Base-by-base conservation (phyloP, 2,888 invertebrate genomes). In the Laothoe populi region DNA sequence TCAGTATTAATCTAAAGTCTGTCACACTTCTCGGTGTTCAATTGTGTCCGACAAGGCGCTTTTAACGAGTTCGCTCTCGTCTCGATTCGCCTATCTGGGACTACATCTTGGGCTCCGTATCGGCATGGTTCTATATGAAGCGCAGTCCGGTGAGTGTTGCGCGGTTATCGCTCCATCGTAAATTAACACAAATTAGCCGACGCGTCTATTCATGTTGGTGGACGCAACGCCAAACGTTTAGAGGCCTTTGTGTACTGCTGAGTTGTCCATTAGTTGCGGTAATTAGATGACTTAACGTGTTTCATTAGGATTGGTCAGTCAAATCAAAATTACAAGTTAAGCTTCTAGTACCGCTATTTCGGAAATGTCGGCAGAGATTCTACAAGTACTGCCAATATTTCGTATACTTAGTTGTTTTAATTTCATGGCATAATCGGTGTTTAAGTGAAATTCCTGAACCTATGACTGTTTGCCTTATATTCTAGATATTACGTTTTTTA, bases 151-250 rank as follows among this genome's bases (percentile, higher is more conserved):
- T 63, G 65, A 64, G 60, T 65, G 49, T 65, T 68, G 68, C 68
- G 66, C 73, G 73, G 78, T 84, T 85, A 86, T 86, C 86, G 72
- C 71, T 70, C 66, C 68, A 80, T 83, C 84, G 81, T 88, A 88
- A 87, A 88, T 88, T 87, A 84, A 82, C 79, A 83, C 75, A 78
- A 83, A 87, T 86, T 81, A 85, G 84, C 79, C 75, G 73, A 77
- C 71, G 70, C 70, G 67, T 64, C 70, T 73, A 69, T 71, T 69
- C 70, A 71, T 68, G 69, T 66, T 69, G 67, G 67, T 67, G 63
- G 16, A 44, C 19, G 44, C 19, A 58, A 65, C 72, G 63, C 64
- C 57, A 57, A 57, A 45, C 62, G 57, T 31, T 59, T 61, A 63
- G 38, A 23, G 48, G n/a, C 19, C 38, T 24, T 26, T 24, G 23